Conservation (phyloP, 2,888 invertebrate genomes). For the Biston betularia region DNA sequence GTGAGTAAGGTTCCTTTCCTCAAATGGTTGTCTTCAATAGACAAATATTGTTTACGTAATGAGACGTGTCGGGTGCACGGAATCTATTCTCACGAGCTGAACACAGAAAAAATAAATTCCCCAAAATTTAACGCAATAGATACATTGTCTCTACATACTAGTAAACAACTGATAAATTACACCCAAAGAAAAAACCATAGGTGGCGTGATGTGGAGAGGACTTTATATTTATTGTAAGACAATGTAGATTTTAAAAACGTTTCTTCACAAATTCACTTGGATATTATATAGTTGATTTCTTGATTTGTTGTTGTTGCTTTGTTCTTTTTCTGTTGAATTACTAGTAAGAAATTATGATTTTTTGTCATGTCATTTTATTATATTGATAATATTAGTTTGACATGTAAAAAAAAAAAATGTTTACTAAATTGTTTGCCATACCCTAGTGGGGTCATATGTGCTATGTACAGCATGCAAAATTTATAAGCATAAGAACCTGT, state of each 20-base stretch:
- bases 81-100: constrained; percentile 81
- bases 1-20: constrained; percentile 28
- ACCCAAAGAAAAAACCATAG: constrained; percentile 58
- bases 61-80: constrained; percentile 73
- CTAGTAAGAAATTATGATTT: no score
- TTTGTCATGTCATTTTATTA: no score
- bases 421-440: no score
- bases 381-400: no score
- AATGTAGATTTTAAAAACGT: neutral
- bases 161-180: constrained; percentile 76
- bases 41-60: constrained; percentile 78
- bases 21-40: constrained; percentile 59
- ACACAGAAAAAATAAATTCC: constrained; percentile 70
- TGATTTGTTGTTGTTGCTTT: no score
- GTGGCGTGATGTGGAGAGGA: constrained; percentile 55
- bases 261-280: no score
- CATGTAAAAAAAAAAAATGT: no score
- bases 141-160: constrained; percentile 76
- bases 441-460: no score
- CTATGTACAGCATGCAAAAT: no score
- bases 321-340: no score
- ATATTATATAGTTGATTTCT: no score
- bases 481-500: no score
- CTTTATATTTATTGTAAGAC: constrained; percentile 20
- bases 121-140: constrained; percentile 78